Percentiles rank a stretch among this genome's conserved stretches.
Conservation (phyloP, 1,140 invertebrate species). For the Drosophila burlai region DNA sequence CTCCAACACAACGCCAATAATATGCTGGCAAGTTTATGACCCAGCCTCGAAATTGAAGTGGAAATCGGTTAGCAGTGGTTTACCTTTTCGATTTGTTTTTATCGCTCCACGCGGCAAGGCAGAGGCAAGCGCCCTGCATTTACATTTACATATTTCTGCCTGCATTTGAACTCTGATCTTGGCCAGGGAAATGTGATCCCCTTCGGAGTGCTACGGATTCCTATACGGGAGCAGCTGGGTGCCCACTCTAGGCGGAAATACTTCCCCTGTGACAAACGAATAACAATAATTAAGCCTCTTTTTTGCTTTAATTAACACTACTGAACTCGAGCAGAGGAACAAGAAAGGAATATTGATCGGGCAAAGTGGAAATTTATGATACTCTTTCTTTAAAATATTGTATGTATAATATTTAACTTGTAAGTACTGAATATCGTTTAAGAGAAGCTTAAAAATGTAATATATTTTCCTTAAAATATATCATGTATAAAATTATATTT, state of each 20-base stretch:
- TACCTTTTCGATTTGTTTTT: conserved; percentile 54
- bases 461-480: background rate
- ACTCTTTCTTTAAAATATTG: conserved; percentile 1
- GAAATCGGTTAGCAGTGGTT: conserved; percentile 57
- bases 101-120: conserved; percentile 41
- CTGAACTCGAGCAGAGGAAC: conserved; percentile 62
- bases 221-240: conserved; percentile 33
- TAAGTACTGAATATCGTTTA: background rate
- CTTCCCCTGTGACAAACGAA: conserved; percentile 54
- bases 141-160: conserved; percentile 80
- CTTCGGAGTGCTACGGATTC: background rate
- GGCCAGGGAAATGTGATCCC: conserved; percentile 36
- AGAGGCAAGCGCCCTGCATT: conserved; percentile 73
- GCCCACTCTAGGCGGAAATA: conserved; percentile 56
- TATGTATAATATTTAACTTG: no score
- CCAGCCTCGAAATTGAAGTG: conserved; percentile 62
- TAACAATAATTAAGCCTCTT: conserved; percentile 43
- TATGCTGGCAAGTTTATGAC: conserved; percentile 57
- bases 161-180: conserved; percentile 70
- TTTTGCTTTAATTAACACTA: conserved; percentile 77
- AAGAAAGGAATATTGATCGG: background rate
- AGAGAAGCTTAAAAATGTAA: background rate
- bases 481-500: background rate
- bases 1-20: conserved; percentile 26
- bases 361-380: background rate